Evolutionary conservation across 2,888 invertebrate species (phyloP), one percentile per base, ranked within the genome.

Genomic region (Phytoseiulus persimilis): DNA sequence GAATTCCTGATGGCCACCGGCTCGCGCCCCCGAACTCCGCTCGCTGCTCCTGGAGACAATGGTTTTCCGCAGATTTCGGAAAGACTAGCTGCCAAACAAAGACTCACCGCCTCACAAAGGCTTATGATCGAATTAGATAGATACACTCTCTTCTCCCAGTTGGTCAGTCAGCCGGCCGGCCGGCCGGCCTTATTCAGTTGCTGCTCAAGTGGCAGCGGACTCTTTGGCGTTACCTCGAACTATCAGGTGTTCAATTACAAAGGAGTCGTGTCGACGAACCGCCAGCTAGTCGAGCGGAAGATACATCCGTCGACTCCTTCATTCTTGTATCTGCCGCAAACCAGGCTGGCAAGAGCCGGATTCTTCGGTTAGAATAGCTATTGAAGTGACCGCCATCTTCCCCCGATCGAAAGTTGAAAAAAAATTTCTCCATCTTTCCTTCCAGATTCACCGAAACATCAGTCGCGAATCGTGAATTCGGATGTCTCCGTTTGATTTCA

Each of bases 401-500:
- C 39, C 39, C 39, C 3, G 39, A 39, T 39, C 39, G 39, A 39
- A 9, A 9, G 9, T 39, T 39, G 5, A 39, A 9, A 39, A 46
- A 11, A 46, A 46, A 46, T 46, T 46, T 46, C 46, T 6, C 14
- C 14, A 46, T 46, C 14, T 65, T 39, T 39, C 39, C 9, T 9
- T 39, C 18, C 65, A 65, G 65, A 65, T 65, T 65, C 65, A 65
- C 1, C 65, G 18, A 11, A 14, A 65, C 65, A 65, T 18, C 65
- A 14, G 65, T 18, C 65, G 65, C 65, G 65, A 23, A 65, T 65
- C 65, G 65, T 65, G 65, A 65, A 65, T 65, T 65, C 65, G 65
- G 65, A 65, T 65, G 65, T 65, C 65, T 65, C 65, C 65, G 65
- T 65, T 65, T 65, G 65, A 65, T 65, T 65, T 65, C 65, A 65